Evolutionary conservation across 2,113 vertebrate species (phyloP), one percentile per base, ranked within the genome.

Genomic region (Proteles cristata): DNA sequence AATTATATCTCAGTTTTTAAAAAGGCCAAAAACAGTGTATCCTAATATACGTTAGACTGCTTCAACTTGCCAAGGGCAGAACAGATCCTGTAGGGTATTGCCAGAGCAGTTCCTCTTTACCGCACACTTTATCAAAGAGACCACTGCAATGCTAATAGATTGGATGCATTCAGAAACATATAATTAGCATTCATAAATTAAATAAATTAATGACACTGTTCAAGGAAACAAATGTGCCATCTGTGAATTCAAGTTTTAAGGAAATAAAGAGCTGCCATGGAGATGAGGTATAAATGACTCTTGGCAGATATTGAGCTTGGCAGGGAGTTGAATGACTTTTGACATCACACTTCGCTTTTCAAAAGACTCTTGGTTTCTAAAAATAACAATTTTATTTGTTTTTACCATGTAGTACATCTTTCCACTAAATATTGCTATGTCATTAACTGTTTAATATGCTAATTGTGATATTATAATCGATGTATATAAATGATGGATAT

Each of bases 171-270:
- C 73, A 43, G 88, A 95, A 90, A 91, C 80, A 89, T 91, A 65
- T 88, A 69, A 96, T 89, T 94, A 88, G 66, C 39, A 39, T 88
- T 96, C 79, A 77, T 77, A 88, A 95, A 53, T 95, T 88, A 93
- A 97, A 95, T 89, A 96, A 90, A 94, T 93, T 90, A 93, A 96
- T 86, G 66, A 87, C 74, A 95, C 77, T 94, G 90, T 76, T 97
- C 83, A 86, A 95, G 95, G 94, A 82, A 96, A 92, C 68, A 96
- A 71, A 71, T 65, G 71, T 81, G 83, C 66, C 39, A 66, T 94
- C 93, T 94, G 71, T n/a, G 53, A 71, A 58, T 73, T 76, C 35
- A 94, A 95, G 45, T n/a, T 73, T 81, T 83, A 61, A 82, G 86
- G 26, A 96, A 86, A 94, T 87, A 83, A 92, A 92, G 48, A 84